Percentiles rank a stretch among this genome's conserved stretches.
These are phyloP conservation scores for Horisme vitalbata DNA, from an alignment of 2,888 invertebrate genomes.

Conservation along the genomic window DNA sequence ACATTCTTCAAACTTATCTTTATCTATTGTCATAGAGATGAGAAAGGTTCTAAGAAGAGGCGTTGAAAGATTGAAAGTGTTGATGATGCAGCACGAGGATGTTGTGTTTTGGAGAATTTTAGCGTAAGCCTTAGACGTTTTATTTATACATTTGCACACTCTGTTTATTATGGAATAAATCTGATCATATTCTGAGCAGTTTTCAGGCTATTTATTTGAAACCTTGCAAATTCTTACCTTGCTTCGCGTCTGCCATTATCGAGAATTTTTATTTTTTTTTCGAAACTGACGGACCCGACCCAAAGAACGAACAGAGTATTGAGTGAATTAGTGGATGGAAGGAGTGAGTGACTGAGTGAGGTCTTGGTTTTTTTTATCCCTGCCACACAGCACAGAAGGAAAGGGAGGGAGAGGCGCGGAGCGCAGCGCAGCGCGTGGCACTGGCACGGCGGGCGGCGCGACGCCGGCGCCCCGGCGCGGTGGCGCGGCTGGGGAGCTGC, in stretches of 20 bases:
- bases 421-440: too few relatives aligned
- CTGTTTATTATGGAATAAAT: not conserved
- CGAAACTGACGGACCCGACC: not conserved
- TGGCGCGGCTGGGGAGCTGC: too few relatives aligned
- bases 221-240: slow-evolving; percentile 61
- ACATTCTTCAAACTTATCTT: too few relatives aligned
- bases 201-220: not conserved
- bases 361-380: too few relatives aligned
- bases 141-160: not conserved
- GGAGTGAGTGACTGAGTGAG: too few relatives aligned
- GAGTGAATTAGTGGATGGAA: too few relatives aligned
- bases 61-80: slow-evolving; percentile 38
- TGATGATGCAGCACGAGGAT: slow-evolving; percentile 57
- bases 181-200: not conserved
- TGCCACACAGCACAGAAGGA: too few relatives aligned
- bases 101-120: slow-evolving; percentile 6
- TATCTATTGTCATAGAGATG: not conserved
- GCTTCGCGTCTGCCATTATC: slow-evolving; percentile 80
- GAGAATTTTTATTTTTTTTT: slow-evolving; percentile 36
- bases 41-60: not conserved
- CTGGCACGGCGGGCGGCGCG: too few relatives aligned
- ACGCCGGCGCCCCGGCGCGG: too few relatives aligned
- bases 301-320: too few relatives aligned
- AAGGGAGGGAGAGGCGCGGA: too few relatives aligned
- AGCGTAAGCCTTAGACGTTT: not conserved